Base-by-base conservation (phyloP, 1,140 invertebrate species). In the Cyphomyrmex costatus region DNA sequence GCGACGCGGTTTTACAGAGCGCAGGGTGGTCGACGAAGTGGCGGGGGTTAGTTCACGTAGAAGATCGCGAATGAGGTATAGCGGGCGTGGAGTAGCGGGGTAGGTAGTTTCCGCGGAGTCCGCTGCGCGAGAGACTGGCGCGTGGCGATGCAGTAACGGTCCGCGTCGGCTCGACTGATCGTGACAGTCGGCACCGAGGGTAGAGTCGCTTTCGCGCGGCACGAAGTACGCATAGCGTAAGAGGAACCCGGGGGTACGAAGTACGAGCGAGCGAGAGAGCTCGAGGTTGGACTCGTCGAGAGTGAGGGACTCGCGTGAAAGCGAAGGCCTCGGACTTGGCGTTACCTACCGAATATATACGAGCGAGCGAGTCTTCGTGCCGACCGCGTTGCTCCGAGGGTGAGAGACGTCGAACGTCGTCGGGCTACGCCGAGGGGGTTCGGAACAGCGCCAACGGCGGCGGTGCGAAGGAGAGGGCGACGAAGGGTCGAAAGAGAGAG, bases 141-240 rank as follows among this genome's bases (percentile, higher is more conserved):
- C 93, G 93, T 91, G 92, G 91, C 92, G 93, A 92, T 95, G 94
- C 94, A 94, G 93, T 92, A 94, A 92, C 92, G 53, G 91, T 93
- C 91, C 93, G 94, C 93, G 94, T 93, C 89, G 94, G 91, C 89
- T 93, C 89, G 93, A 92, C 93, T 93, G 87, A 91, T 90, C 92
- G 92, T 89, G 92, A 92, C 92, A 83, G 88, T 86, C 86, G 76
- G 58, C 58, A 61, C 58, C 86, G 89, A 63, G 89, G 16, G n/a
- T n/a, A 33, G 65, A 68, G 42, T 53, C 53, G 56, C 66, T 77
- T 88, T 82, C 73, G 80, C 73, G 80, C 56, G 71, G n/a, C 36
- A 61, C 53, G 53, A 80, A 82, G 68, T 65, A 63, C 56, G 51
- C 60, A 74, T 33, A 30, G 71, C 42, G 73, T 60, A 86, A 70